These are phyloP conservation scores for Acrocephalus arundinaceus DNA, from an alignment of 2,113 vertebrate genomes.

Conservation along the genomic window DNA sequence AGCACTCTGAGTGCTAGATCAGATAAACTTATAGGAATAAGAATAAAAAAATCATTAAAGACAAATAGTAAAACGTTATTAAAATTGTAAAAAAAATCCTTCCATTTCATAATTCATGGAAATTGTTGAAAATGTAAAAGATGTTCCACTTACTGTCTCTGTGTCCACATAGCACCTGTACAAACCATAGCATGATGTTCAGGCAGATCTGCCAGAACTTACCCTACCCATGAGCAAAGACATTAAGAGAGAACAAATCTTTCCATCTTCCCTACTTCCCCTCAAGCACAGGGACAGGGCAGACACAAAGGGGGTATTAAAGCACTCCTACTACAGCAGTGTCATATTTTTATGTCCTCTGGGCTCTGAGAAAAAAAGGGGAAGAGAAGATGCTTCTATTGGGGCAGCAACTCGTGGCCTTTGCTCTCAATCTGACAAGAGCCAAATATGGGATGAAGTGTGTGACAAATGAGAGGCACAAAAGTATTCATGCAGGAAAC, in stretches of 20 bases:
- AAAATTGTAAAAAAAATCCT: not conserved
- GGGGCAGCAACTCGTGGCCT: not conserved
- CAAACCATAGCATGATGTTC: not conserved
- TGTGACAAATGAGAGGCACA: constrained; percentile 58
- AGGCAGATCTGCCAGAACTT: not conserved
- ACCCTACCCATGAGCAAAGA: not conserved
- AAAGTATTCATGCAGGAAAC: constrained; percentile 68
- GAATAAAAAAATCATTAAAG: not conserved
- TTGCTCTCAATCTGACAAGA: constrained; percentile 49
- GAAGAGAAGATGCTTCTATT: not conserved
- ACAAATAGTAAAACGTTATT: not conserved
- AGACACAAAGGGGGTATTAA: not conserved
- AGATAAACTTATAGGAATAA: not conserved
- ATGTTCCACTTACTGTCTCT: not conserved
- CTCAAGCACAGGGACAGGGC: not conserved
- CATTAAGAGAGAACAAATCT: constrained; percentile 15
- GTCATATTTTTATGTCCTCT: not conserved
- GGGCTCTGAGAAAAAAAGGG: not conserved
- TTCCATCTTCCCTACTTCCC: not conserved
- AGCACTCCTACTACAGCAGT: not conserved
- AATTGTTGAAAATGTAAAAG: not conserved
- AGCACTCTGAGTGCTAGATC: not conserved
- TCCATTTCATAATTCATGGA: not conserved
- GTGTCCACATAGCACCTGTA: not conserved
- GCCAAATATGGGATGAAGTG: constrained; percentile 53